Evolutionary conservation across 64 coral and sea anemone genomes (phyloP).

Genomic region (Montipora foliosa): DNA sequence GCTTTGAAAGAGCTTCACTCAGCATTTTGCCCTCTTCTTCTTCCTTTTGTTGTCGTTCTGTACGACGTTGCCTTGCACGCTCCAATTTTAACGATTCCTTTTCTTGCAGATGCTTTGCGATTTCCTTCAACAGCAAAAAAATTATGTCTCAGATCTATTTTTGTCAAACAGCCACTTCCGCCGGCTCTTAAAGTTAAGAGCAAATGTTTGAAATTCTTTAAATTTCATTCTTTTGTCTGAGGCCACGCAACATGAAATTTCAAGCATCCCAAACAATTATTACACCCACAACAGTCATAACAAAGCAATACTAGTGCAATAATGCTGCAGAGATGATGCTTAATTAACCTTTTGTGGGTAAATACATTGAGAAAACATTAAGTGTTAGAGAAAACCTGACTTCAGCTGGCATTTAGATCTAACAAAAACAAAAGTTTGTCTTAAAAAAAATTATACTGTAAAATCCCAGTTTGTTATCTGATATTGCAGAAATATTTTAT

Average conservation of each 20-base stretch:
- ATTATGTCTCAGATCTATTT: not conserved
- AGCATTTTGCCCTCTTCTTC: constrained; percentile 34
- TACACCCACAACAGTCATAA: too few relatives aligned
- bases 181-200: not conserved
- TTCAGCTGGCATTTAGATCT: too few relatives aligned
- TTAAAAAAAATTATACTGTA: too few relatives aligned
- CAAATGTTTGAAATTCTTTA: not conserved
- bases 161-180: not conserved
- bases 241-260: not conserved
- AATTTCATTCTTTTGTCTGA: not conserved
- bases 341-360: too few relatives aligned
- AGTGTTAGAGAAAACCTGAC: too few relatives aligned
- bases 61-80: constrained; percentile 13
- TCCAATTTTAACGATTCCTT: constrained; percentile 37
- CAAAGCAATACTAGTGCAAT: too few relatives aligned
- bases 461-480: too few relatives aligned
- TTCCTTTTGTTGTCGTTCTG: constrained; percentile 1
- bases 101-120: constrained; percentile 38
- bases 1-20: constrained; percentile 1
- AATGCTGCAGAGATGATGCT: too few relatives aligned
- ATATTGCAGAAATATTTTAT: too few relatives aligned
- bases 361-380: too few relatives aligned
- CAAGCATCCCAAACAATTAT: not conserved
- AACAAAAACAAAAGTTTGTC: too few relatives aligned
- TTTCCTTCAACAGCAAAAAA: not conserved